Evolutionary conservation across 2,888 invertebrate genomes (phyloP), one percentile per base, ranked within the genome.

Genomic region (Anorthoa munda): DNA sequence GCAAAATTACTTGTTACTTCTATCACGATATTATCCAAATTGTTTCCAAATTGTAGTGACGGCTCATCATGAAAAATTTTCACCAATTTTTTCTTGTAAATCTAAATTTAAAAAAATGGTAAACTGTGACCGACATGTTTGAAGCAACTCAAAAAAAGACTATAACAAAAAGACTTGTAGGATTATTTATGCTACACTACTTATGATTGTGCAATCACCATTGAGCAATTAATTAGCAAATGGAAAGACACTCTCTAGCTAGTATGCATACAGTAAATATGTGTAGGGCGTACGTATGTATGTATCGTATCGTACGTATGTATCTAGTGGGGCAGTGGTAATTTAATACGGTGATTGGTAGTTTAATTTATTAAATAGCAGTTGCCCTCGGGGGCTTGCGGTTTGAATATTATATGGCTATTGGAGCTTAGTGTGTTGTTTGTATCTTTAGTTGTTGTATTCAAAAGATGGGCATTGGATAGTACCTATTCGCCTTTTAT

Each of bases 221-320:
- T 61, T 18, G 48, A 48, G 17, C 58, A 79, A 69, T 73, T 82
- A 79, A 83, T 81, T 80, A 76, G 23, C 59, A 55, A 83, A 83
- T 75, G 66, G 50, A 72, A 53, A 65, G 26, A 56, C 18, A 61
- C 45, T 72, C 23, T 51, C 55, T 53, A 61, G 56, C 21, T 58
- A 48, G 55, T n/a, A 17, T 55, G 50, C 23, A 45, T 46, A 21
- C 18, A 17, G 59, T 48, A 11, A 18, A 45, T 70, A 50, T 50
- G 21, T 58, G 63, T n/a, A 23, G 39, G 39, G 39, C 46, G 15
- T 11, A 46, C 2, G 13, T 70, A 70, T 9, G 9, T 39, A 9
- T n/a, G n/a, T 39, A 39, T 39, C 1, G 39, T 39, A 9, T 39
- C 18, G 11, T 26, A 45, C n/a, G 13, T 51, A 21, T 39, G 46